Evolutionary conservation across 1,140 invertebrate species (phyloP).

Genomic region (Trachelipus rathkii): DNA sequence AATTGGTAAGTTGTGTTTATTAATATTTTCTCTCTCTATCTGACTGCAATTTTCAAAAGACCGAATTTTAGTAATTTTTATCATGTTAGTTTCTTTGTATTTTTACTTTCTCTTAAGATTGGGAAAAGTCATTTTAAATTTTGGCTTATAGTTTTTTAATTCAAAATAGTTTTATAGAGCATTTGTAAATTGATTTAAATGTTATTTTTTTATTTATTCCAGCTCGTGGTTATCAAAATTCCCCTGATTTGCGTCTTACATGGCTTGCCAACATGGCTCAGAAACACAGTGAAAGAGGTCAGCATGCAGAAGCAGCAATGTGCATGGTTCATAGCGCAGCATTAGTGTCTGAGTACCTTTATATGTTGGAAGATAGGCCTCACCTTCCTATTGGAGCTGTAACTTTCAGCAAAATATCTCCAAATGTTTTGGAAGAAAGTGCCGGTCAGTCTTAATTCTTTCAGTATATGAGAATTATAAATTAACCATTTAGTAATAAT

Average conservation of each 20-base stretch:
- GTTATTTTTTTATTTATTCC: background rate
- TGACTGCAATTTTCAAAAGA: no score
- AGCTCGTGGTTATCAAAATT: constrained; percentile 85
- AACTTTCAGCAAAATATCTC: constrained; percentile 71
- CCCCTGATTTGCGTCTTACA: constrained; percentile 87
- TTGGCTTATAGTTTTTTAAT: no score
- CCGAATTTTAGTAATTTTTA: no score
- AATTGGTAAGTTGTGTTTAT: constrained; percentile 68
- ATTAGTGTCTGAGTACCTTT: constrained; percentile 86
- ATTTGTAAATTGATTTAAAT: no score
- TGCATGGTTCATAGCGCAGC: constrained; percentile 91
- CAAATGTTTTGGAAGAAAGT: constrained; percentile 93
- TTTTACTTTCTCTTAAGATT: no score
- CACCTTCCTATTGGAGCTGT: constrained; percentile 81
- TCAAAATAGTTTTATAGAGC: no score
- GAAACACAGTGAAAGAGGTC: constrained; percentile 77
- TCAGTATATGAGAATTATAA: no score
- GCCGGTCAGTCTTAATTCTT: constrained; percentile 52
- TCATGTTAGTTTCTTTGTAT: no score
- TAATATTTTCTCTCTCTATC: no score
- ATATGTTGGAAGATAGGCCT: constrained; percentile 72
- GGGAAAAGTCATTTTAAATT: no score
- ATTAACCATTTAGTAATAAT: no score
- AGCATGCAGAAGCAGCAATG: constrained; percentile 93
- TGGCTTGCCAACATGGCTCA: constrained; percentile 97